Percentiles rank a stretch among this genome's conserved stretches.
Conservation (phyloP, 2,797 vertebrate species). For the Heliangelus exortis region DNA sequence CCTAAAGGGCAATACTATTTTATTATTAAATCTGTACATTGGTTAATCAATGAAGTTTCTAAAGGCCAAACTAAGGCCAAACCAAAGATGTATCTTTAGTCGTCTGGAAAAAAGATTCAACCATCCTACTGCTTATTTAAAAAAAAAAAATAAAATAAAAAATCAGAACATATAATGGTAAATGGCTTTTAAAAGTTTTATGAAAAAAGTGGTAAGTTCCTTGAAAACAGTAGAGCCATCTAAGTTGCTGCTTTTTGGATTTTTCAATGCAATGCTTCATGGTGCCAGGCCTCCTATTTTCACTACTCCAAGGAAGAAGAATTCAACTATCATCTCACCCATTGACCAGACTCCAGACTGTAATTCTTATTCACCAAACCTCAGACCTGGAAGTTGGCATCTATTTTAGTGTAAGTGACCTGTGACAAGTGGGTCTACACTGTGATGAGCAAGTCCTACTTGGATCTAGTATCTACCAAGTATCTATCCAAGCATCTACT, state of each 20-base stretch:
- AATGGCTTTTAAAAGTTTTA: background rate
- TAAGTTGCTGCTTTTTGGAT: background rate
- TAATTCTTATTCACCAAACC: background rate
- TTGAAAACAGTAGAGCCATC: background rate
- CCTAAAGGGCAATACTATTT: background rate
- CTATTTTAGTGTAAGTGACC: background rate
- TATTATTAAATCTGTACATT: background rate
- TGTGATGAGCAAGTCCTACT: background rate
- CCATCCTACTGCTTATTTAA: background rate
- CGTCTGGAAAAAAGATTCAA: background rate
- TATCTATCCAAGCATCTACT: too few relatives aligned
- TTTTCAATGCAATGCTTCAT: background rate
- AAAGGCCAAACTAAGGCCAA: too few relatives aligned
- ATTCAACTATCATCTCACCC: background rate
- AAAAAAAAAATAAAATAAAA: too few relatives aligned
- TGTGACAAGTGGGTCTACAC: background rate
- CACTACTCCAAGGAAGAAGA: background rate
- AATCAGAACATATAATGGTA: background rate
- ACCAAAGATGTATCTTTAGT: background rate
- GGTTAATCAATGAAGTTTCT: background rate
- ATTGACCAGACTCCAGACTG: background rate
- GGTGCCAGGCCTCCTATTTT: background rate
- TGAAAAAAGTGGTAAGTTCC: background rate
- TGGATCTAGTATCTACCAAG: too few relatives aligned
- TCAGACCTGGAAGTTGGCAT: background rate